phyloP scores from a whole-genome alignment of 2,888 invertebrate species.

The Pachydiplax longipennis region DNA sequence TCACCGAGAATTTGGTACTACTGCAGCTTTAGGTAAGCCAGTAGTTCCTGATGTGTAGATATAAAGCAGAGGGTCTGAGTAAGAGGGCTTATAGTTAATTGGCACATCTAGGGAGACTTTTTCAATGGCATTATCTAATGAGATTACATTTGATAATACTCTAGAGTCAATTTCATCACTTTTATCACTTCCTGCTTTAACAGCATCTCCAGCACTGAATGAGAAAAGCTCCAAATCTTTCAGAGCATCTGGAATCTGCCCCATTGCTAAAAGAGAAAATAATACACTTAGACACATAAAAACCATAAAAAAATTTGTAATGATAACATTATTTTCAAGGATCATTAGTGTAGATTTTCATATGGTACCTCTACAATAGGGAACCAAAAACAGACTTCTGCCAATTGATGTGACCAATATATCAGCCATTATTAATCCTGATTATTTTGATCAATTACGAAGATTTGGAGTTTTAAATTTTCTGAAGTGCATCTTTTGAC shows the following conservation, averaged over 20 bases:
- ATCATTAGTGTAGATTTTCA: no score
- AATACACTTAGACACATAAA: no score
- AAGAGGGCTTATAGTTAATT: slow-evolving; percentile 56
- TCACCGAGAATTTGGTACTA: slow-evolving; percentile 69
- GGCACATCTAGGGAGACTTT: slow-evolving; percentile 56
- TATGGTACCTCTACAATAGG: no score
- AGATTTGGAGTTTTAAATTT: no score
- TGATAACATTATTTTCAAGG: no score
- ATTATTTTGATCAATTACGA: no score
- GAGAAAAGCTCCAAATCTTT: not conserved
- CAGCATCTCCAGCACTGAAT: not conserved
- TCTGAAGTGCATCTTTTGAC: no score
- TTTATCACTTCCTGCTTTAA: not conserved
- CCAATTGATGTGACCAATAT: no score
- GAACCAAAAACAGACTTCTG: no score
- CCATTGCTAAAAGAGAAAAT: not conserved
- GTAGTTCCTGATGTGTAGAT: slow-evolving; percentile 77
- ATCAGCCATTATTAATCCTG: no score
- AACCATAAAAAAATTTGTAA: no score
- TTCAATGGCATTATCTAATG: slow-evolving; percentile 55
- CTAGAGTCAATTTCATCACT: not conserved
- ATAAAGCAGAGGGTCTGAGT: slow-evolving; percentile 66
- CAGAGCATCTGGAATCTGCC: not conserved
- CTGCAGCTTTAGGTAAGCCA: slow-evolving; percentile 73
- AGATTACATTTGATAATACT: not conserved